Conservation (phyloP, 1,140 invertebrate genomes). For the Hesperophylax magnus region DNA sequence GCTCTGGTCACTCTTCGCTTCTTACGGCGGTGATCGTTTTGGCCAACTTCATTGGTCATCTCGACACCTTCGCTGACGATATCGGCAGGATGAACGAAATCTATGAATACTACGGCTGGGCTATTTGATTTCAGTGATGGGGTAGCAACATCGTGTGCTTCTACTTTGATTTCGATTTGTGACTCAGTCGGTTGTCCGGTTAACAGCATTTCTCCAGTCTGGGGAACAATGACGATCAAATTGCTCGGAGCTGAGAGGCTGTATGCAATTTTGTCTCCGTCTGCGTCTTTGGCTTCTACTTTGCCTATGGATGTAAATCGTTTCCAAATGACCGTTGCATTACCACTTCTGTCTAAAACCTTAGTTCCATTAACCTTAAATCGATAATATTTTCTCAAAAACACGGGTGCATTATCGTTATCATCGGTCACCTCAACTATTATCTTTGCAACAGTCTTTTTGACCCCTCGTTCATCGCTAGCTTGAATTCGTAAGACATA, state of each 20-base stretch:
- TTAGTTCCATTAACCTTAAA: constrained; percentile 79
- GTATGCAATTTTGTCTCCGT: constrained; percentile 90
- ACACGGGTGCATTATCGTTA: constrained; percentile 92
- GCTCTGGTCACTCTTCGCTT: constrained; percentile 89
- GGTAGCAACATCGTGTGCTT: constrained; percentile 85
- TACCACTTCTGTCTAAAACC: constrained; percentile 67
- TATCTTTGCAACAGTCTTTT: constrained; percentile 81
- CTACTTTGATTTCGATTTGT: constrained; percentile 79
- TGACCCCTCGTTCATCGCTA: constrained; percentile 79
- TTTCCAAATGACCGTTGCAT: constrained; percentile 75
- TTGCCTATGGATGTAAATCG: constrained; percentile 85
- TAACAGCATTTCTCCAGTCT: constrained; percentile 90
- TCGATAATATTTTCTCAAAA: constrained; percentile 82
- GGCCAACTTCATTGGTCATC: constrained; percentile 71
- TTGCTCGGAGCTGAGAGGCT: constrained; percentile 83
- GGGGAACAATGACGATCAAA: constrained; percentile 88
- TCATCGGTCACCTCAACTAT: constrained; percentile 83
- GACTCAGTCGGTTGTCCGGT: constrained; percentile 80
- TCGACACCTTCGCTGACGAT: constrained; percentile 62
- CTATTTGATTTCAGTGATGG: constrained; percentile 78
- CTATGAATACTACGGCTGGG: constrained; percentile 82
- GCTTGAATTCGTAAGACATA: constrained; percentile 84
- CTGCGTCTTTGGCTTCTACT: constrained; percentile 86
- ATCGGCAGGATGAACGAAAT: constrained; percentile 76
- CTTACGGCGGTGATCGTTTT: constrained; percentile 74